phyloP scores from a whole-genome alignment of 2,888 invertebrate species.

The Venustoraphidia nigricollis region DNA sequence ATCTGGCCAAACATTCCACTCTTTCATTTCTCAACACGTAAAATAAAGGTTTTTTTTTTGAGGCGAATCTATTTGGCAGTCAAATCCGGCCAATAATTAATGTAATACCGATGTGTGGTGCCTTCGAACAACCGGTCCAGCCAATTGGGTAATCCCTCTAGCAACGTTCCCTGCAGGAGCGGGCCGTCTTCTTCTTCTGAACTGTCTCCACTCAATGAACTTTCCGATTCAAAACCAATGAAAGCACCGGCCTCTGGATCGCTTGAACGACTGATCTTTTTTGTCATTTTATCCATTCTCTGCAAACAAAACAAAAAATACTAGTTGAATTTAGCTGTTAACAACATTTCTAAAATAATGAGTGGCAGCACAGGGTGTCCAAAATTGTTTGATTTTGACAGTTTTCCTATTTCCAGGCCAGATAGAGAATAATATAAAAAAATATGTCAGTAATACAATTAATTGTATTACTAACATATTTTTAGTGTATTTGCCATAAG shows the following conservation, averaged over 20 bases:
- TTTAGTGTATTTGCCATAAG: too few relatives aligned
- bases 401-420: too few relatives aligned
- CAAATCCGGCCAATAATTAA: constrained; percentile 98
- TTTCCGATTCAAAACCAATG: constrained; percentile 64
- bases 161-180: constrained; percentile 36
- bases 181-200: constrained; percentile 32
- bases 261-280: constrained; percentile 1
- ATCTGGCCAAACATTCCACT: not conserved
- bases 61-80: constrained; percentile 49
- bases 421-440: too few relatives aligned
- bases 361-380: too few relatives aligned
- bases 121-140: constrained; percentile 94
- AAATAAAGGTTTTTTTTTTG: constrained; percentile 6
- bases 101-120: constrained; percentile 83
- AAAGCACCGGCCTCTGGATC: constrained; percentile 75
- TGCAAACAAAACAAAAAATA: constrained; percentile 17
- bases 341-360: too few relatives aligned
- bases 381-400: too few relatives aligned
- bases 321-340: not conserved
- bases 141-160: constrained; percentile 92
- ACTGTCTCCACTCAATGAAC: constrained; percentile 42
- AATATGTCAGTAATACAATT: too few relatives aligned
- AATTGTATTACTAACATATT: too few relatives aligned
- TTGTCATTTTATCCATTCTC: constrained; percentile 56
- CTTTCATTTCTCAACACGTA: constrained; percentile 4